Base-by-base conservation (phyloP, 1,140 invertebrate genomes). In the Danaus melanippus region DNA sequence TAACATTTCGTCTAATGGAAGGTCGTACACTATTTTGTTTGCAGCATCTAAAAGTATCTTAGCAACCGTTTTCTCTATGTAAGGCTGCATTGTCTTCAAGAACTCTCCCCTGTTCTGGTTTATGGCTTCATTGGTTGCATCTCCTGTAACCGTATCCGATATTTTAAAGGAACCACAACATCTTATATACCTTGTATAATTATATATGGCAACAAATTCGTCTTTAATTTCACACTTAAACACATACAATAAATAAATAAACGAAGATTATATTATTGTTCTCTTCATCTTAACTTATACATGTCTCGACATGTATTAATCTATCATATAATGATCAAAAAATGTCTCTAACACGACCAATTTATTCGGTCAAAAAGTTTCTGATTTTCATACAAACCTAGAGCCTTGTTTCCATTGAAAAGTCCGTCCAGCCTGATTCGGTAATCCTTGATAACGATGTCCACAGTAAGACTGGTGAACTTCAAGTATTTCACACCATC, bases 31-130 rank as follows among this genome's bases (percentile, higher is more conserved):
- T 6, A 93, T 89, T 47, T 87, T 89, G 64, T 91, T 91, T 0
- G 88, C 87, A 8, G 89, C 87, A 8, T 90, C 81, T 9, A 88
- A 64, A n/a, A 92, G 87, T 0, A 89, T 76, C 1, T 79, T 81
- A 0, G 88, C 77, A 0, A 91, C 76, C 0, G 88, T 89, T 57
- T 78, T 89, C 63, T 92, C 90, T 8, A 92, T 77, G 2, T 89
- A 71, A 0, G 92, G 92, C 60, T 89, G 86, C 2, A 91, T 66
- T 39, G 91, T 90, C 11, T 81, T 82, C 1, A 91, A 54, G 66
- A 92, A 91, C 2, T 89, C 82, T 1, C 87, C 86, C 54, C 90
- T 88, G 64, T 92, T 93, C 49, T 87, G 88, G 60, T 92, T 91
- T n/a, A 92, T 89, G 0, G 89, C 88, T 15, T 79, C 75, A 62